A percentile compares a stretch with the other conserved stretches of the same genome.
phyloP scores from a whole-genome alignment of 2,113 vertebrate species.

The Syrrhaptes paradoxus region DNA sequence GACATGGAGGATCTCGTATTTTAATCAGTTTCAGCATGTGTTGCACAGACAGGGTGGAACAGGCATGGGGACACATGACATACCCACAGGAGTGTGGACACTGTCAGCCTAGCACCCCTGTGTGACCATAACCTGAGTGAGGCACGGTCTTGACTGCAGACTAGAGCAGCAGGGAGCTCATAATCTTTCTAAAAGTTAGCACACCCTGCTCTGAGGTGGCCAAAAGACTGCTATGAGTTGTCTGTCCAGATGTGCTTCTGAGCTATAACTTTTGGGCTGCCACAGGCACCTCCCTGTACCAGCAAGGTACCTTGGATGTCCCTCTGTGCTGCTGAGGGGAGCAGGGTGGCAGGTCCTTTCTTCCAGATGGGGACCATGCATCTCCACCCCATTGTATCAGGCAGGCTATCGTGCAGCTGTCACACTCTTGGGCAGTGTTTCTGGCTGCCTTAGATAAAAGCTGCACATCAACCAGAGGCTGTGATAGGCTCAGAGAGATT shows the following conservation, averaged over 20 bases:
- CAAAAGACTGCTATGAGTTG: not conserved
- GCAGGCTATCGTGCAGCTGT: not conserved
- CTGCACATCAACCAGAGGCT: not conserved
- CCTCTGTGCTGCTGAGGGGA: not conserved
- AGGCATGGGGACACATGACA: not conserved
- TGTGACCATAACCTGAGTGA: accelerated
- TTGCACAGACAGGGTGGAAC: not conserved
- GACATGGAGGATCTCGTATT: not conserved
- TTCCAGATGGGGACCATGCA: accelerated
- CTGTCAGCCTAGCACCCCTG: not conserved
- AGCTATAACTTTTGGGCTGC: not conserved
- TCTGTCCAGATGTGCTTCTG: not conserved
- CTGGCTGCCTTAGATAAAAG: not conserved
- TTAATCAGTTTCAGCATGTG: not conserved
- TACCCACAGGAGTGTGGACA: not conserved
- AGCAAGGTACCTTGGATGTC: accelerated
- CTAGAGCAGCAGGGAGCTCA: not conserved
- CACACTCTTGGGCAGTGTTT: not conserved
- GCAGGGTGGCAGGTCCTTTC: not conserved
- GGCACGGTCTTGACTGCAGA: not conserved
- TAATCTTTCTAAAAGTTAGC: not conserved
- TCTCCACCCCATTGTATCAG: not conserved
- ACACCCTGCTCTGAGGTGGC: not conserved
- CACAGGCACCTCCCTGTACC: not conserved
- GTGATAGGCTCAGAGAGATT: not conserved